Conservation (phyloP, 2,797 vertebrate genomes). For the Peromyscus nudipes region DNA sequence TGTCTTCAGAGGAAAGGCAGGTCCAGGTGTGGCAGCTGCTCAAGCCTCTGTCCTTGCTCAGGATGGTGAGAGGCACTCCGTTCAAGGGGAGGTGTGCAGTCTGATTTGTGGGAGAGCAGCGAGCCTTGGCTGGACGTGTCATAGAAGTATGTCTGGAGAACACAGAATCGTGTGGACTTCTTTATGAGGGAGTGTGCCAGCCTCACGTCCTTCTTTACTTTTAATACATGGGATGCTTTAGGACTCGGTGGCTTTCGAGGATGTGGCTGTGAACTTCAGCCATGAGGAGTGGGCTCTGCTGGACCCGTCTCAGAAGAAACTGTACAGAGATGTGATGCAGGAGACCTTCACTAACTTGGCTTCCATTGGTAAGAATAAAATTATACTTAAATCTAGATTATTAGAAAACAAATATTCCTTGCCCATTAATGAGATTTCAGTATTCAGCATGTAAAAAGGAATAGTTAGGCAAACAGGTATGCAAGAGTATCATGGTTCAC, state of each 20-base stretch:
- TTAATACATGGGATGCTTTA: conserved; percentile 51
- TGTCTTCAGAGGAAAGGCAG: conserved; percentile 84
- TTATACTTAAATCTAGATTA: background rate
- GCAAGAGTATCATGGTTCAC: background rate
- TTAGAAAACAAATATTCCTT: conserved; percentile 40
- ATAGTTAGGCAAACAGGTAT: background rate
- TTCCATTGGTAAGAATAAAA: conserved; percentile 66
- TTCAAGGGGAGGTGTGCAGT: conserved; percentile 85
- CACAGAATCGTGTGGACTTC: background rate
- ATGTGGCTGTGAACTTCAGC: conserved; percentile 75
- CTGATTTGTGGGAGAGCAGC: conserved; percentile 14
- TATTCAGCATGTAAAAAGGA: background rate
- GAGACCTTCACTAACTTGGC: conserved; percentile 70
- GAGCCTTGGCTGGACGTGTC: background rate
- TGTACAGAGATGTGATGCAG: conserved; percentile 75
- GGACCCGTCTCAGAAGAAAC: conserved; percentile 67
- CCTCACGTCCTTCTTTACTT: background rate
- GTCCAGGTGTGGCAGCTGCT: conserved; percentile 73
- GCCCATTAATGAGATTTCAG: background rate
- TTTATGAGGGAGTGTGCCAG: background rate
- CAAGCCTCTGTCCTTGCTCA: conserved; percentile 80
- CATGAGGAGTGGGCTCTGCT: conserved; percentile 73
- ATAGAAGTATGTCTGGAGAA: background rate
- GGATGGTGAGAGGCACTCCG: conserved; percentile 88
- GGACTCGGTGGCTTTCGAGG: conserved; percentile 72